phyloP scores from a whole-genome alignment of 1,140 invertebrate species.

The Magallana gigas region DNA sequence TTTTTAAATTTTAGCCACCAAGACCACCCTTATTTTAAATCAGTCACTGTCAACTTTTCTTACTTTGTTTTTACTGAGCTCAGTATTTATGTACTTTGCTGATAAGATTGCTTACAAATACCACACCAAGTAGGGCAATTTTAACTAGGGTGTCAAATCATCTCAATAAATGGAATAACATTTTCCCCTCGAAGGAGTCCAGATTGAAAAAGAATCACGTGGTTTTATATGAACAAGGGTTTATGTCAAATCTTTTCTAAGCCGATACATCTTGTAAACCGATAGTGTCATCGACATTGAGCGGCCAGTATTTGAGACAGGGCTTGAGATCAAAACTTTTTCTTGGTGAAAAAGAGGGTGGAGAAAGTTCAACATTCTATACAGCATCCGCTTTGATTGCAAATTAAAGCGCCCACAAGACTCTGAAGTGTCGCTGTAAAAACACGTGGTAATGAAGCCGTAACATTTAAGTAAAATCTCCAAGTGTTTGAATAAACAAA shows the following conservation, averaged over 20 bases:
- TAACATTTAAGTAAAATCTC: slow-evolving; percentile 21
- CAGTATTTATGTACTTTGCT: too few relatives aligned
- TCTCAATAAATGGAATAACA: neutral
- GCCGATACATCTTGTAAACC: neutral
- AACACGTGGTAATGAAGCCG: neutral
- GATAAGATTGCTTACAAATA: neutral
- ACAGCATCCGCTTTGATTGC: neutral
- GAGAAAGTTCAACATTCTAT: too few relatives aligned
- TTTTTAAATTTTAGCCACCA: too few relatives aligned
- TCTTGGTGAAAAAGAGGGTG: too few relatives aligned
- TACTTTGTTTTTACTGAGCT: too few relatives aligned
- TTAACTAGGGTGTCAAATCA: neutral
- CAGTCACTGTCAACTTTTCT: too few relatives aligned
- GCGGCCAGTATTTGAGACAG: too few relatives aligned
- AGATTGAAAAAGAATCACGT: neutral
- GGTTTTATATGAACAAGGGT: neutral
- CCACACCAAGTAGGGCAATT: neutral
- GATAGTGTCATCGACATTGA: neutral
- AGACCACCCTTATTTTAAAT: too few relatives aligned
- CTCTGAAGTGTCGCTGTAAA: neutral
- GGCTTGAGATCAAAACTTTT: too few relatives aligned
- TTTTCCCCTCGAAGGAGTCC: neutral
- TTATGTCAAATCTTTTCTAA: slow-evolving; percentile 2
- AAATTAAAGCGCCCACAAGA: neutral
- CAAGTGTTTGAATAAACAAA: slow-evolving; percentile 29